These are phyloP conservation scores for Linnaemya vulpina DNA, from an alignment of 2,888 invertebrate species.

Conservation along the genomic window DNA sequence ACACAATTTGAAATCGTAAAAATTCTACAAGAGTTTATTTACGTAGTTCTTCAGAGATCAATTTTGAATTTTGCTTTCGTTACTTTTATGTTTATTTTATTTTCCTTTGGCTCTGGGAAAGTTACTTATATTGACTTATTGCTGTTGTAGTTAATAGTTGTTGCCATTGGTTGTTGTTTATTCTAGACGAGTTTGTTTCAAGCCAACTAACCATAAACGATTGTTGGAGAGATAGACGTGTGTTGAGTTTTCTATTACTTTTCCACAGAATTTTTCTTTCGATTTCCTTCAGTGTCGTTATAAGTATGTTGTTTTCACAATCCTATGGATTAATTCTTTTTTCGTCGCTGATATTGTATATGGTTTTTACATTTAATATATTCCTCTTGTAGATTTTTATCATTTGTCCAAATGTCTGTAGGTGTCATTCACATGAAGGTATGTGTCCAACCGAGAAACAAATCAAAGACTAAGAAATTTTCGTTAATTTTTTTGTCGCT, in stretches of 20 bases:
- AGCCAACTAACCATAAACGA: conserved; percentile 23
- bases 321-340: conserved; percentile 48
- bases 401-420: conserved; percentile 63
- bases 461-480: conserved; percentile 12
- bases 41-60: background rate
- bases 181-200: conserved; percentile 34
- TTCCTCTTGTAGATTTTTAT: conserved; percentile 47
- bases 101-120: conserved; percentile 23
- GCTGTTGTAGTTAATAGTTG: background rate
- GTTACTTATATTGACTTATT: conserved; percentile 11
- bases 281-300: conserved; percentile 12
- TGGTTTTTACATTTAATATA: conserved; percentile 22
- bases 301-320: conserved; percentile 31
- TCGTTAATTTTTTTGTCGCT: conserved; percentile 6
- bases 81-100: background rate
- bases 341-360: background rate
- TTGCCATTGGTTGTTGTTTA: conserved; percentile 37
- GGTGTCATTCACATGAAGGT: conserved; percentile 61
- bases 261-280: conserved; percentile 43
- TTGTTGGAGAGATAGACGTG: conserved; percentile 35
- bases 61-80: background rate
- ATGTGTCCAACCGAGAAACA: conserved; percentile 30
- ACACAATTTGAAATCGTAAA: no score
- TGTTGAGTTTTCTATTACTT: conserved; percentile 21
- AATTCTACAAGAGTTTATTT: no score